Base-by-base conservation (phyloP, 2,113 vertebrate species). In the Hypocryptadius cinnamomeus region DNA sequence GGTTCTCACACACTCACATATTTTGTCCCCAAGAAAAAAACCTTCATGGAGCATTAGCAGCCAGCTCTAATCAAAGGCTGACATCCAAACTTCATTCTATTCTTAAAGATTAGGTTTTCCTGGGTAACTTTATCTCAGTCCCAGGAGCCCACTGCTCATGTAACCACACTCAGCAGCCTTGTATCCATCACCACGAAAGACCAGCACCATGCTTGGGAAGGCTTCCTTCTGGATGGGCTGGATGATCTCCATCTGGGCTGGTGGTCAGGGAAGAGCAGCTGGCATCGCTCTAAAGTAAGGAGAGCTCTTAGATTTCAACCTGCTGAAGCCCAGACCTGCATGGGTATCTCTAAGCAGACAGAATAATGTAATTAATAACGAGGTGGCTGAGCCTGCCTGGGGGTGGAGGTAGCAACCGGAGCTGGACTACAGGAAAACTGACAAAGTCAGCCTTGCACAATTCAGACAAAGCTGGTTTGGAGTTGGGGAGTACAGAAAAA, bases 201-300 rank as follows among this genome's bases (percentile, higher is more conserved):
- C 19, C 74, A 95, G 66, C 22, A 50, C 18, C 0, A 0, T 64
- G 28, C 35, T 79, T 71, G 64, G 50, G 87, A 74, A 74, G 16
- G 24, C 7, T 92, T 88, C 76, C 35, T 93, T 64, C 86, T 90
- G 80, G 50, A 76, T 53, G 23, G 65, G 31, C 13, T 90, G 56
- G 73, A 93, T 76, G 59, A 54, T 72, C 50, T 91, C 91, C 92
- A 83, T 65, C 87, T 92, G 80, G 78, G 70, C 35, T 61, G 18
- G 13, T 91, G 59, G 37, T 66, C 85, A 80, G 51, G 68, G 53
- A 76, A 79, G 48, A 85, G 47, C 89, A 96, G 82, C 80, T 92
- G 85, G 77, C 35, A 56, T 40, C 28, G 7, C 42, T 92, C 89
- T 2, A 11, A 88, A 90, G 33, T 48, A 85, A 92, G 65, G 77